A percentile compares a stretch with the other conserved stretches of the same genome.
phyloP scores from a whole-genome alignment of 1,140 invertebrate genomes.

The Fopius arisanus region DNA sequence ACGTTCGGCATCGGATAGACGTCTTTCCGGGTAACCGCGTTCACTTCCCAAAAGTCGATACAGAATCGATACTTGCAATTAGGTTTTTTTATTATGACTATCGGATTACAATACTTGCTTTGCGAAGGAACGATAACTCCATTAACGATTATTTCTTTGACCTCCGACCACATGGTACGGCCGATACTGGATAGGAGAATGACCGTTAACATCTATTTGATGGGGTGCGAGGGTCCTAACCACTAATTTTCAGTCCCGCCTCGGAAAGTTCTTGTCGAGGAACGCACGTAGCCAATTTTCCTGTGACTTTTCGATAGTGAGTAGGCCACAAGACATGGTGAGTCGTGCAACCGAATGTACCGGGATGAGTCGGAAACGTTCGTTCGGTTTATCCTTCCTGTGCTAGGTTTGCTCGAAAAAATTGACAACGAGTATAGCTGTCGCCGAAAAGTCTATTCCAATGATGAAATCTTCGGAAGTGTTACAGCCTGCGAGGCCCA shows the following conservation, averaged over 20 bases:
- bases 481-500: neutral
- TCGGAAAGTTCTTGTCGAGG: neutral
- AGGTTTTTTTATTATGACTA: slow-evolving; percentile 65
- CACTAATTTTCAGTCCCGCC: neutral
- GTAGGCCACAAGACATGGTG: neutral
- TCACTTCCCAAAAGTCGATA: slow-evolving; percentile 60
- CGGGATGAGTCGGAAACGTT: neutral
- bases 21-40: slow-evolving; percentile 47
- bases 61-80: slow-evolving; percentile 58
- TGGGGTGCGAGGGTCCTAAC: slow-evolving; percentile 31
- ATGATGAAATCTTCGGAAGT: neutral
- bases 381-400: neutral
- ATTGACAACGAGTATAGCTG: neutral
- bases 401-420: neutral
- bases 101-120: slow-evolving; percentile 48
- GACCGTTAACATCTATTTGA: slow-evolving; percentile 45
- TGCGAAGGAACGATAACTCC: slow-evolving; percentile 38
- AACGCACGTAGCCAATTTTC: neutral
- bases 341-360: neutral
- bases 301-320: neutral
- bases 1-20: slow-evolving; percentile 49
- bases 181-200: slow-evolving; percentile 35
- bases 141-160: slow-evolving; percentile 37
- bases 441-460: neutral
- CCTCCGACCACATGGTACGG: slow-evolving; percentile 34